These are phyloP conservation scores for Amphipoea oculea DNA, from an alignment of 2,888 invertebrate genomes.

Conservation along the genomic window DNA sequence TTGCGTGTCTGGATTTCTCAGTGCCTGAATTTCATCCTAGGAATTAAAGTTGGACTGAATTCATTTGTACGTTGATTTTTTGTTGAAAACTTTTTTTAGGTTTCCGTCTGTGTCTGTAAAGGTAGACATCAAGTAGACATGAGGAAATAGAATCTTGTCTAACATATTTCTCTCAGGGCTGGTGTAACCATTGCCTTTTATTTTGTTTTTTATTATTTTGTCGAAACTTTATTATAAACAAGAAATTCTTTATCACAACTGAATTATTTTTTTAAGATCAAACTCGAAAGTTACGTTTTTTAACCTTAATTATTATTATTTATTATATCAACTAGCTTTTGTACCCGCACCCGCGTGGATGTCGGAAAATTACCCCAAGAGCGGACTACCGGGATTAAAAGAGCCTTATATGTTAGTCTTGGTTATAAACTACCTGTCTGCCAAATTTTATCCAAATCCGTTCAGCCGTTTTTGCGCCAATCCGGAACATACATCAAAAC, in stretches of 20 bases:
- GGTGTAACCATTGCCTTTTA: neutral
- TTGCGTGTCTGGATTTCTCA: constrained; percentile 49
- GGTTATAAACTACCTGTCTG: neutral
- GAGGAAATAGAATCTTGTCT: neutral
- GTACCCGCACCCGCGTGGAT: neutral
- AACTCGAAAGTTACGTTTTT: neutral
- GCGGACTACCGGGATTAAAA: neutral
- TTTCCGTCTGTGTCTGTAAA: constrained; percentile 1
- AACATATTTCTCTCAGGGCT: neutral
- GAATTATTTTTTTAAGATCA: neutral
- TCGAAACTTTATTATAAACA: neutral
- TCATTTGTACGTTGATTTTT: constrained; percentile 25
- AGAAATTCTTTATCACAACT: neutral
- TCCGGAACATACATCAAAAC: neutral
- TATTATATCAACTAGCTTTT: too few species aligned
- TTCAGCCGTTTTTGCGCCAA: neutral
- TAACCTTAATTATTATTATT: neutral
- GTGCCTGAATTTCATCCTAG: constrained; percentile 39
- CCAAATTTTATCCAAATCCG: neutral
- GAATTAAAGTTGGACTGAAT: constrained; percentile 39
- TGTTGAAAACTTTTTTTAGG: constrained; percentile 4
- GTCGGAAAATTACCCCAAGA: neutral
- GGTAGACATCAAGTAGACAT: neutral
- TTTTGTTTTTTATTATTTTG: neutral
- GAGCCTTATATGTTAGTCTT: neutral